A percentile compares a stretch with the other conserved stretches of the same genome.
Conservation (phyloP, 2,888 invertebrate species). For the Petrolisthes manimaculis region DNA sequence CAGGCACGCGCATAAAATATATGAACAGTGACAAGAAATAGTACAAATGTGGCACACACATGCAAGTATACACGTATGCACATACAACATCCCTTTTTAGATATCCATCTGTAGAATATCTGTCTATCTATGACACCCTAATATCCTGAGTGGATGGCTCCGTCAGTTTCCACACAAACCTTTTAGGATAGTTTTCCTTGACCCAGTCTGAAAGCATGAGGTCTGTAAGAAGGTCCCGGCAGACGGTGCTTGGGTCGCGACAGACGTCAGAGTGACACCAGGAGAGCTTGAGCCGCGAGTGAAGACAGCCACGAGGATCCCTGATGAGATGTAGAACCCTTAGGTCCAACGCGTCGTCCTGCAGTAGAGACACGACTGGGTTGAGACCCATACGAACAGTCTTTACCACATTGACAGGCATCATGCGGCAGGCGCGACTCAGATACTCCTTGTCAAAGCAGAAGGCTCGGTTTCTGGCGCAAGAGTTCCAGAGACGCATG, state of each 20-base stretch:
- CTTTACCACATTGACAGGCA: conserved; percentile 62
- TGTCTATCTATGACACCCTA: neutral
- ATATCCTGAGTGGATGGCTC: neutral
- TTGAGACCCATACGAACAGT: conserved; percentile 59
- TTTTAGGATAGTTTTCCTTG: conserved; percentile 54
- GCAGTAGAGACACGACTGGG: conserved; percentile 50
- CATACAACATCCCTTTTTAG: neutral
- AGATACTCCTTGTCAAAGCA: conserved; percentile 57
- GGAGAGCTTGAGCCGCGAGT: conserved; percentile 56
- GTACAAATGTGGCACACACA: neutral
- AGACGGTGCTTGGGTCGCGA: conserved; percentile 58
- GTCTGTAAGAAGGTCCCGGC: conserved; percentile 49
- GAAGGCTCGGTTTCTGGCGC: conserved; percentile 48
- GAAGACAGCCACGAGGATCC: conserved; percentile 62
- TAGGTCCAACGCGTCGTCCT: conserved; percentile 52
- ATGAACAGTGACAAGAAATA: no score
- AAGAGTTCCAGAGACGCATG: conserved; percentile 56
- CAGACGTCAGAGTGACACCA: conserved; percentile 62
- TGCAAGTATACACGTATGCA: neutral
- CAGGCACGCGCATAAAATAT: no score
- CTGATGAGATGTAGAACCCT: conserved; percentile 56
- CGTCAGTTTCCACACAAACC: conserved; percentile 28
- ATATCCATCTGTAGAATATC: neutral
- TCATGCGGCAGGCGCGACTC: conserved; percentile 37
- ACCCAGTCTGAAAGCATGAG: conserved; percentile 43